Evolutionary conservation across 2,113 vertebrate species (phyloP).

Genomic region (Anguilla rostrata): DNA sequence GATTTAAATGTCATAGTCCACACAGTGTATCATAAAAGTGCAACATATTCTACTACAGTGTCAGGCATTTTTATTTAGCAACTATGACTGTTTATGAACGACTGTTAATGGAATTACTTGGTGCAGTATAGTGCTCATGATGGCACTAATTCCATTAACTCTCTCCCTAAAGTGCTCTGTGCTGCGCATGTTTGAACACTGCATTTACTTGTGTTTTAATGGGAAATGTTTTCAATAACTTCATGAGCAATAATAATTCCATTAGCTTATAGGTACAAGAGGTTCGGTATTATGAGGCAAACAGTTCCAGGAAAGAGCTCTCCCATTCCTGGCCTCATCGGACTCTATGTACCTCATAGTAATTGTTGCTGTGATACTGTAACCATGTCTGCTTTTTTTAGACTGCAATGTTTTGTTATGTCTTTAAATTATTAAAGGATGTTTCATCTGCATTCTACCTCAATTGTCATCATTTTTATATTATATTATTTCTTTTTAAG

Average conservation of each 20-base stretch:
- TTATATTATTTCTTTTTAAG: too few relatives aligned
- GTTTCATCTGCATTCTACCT: background rate
- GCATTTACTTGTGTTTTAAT: background rate
- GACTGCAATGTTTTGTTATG: background rate
- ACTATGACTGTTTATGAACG: background rate
- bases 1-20: background rate
- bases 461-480: too few relatives aligned
- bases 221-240: background rate
- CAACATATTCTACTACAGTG: background rate
- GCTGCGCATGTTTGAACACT: background rate
- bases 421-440: slow-evolving; percentile 2
- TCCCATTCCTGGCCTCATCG: background rate
- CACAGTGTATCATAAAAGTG: background rate
- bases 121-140: background rate
- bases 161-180: background rate
- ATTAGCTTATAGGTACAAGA: background rate
- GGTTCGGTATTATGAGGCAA: background rate
- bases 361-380: background rate
- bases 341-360: background rate
- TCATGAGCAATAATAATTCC: background rate
- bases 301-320: slow-evolving; percentile 9
- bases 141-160: background rate
- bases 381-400: background rate
- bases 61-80: background rate
- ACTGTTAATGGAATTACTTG: background rate